Evolutionary conservation across 2,113 vertebrate genomes (phyloP), one percentile per base, ranked within the genome.

Genomic region (Lagenorhynchus albirostris): DNA sequence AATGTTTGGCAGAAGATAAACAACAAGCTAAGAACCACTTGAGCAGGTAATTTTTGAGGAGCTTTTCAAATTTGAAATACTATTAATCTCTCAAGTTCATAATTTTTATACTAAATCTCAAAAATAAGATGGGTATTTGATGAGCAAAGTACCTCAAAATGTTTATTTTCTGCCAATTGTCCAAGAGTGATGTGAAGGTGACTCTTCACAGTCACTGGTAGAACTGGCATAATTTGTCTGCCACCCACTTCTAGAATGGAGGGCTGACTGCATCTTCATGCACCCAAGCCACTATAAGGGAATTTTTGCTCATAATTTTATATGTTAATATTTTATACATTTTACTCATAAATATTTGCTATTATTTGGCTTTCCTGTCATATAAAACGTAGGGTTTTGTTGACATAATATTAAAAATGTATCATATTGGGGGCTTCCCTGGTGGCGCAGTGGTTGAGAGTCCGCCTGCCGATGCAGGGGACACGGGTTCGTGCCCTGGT

Each of bases 291-390:
- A 25, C 12, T 44, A 0, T 31, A 68, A 25, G 33, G 5, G 15
- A 70, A 1, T 79, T 67, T 55, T 53, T 60, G 15, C 21, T 90
- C 15, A 87, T 53, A 36, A 77, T 77, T 87, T 55, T 6, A 41
- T 68, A 60, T 80, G 92, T 87, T 89, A 77, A 63, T 60, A 38
- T 67, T 93, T 67, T 87, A 26, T 89, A 1, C 26, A 12, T 76
- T 90, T 84, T 81, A 91, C 31, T 33, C 36, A 89, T 10, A 93
- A 82, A 87, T 7, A 94, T 90, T 86, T 96, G 33, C 18, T 76
- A 9, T 25, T 76, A 0, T 90, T 82, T 89, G 26, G 5, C 1
- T 81, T 96, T 81, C 36, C 29, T 94, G 38, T 17, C 71, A 77
- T 58, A 58, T 71, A 44, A 77, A 62, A 71, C 33, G 2, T 38